These are phyloP conservation scores for Panthera tigris DNA, from an alignment of 2,113 vertebrate genomes.

Conservation along the genomic window DNA sequence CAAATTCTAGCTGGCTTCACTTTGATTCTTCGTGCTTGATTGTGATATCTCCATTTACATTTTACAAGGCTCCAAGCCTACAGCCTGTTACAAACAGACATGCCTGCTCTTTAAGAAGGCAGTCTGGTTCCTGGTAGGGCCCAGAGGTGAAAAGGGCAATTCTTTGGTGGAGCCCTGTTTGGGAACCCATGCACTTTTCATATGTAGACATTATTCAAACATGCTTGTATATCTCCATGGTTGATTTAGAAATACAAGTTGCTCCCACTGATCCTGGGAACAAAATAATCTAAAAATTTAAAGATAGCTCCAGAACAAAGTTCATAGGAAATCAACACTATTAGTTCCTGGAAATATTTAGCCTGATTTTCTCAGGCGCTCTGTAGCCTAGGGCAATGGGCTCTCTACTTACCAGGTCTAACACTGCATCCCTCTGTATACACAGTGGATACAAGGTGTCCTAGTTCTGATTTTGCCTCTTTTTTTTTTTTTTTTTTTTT, in stretches of 20 bases:
- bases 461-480: not conserved
- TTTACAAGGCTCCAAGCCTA: not conserved
- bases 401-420: not conserved
- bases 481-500: too few species aligned
- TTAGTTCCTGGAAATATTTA: not conserved
- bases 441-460: not conserved
- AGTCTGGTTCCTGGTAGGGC: not conserved
- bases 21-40: not conserved
- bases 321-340: constrained; percentile 39
- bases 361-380: not conserved
- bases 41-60: not conserved
- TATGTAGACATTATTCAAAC: not conserved
- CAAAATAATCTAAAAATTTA: constrained; percentile 50
- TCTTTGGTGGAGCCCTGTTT: not conserved
- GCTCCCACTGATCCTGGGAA: constrained; percentile 55
- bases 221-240: not conserved
- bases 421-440: not conserved
- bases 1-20: not conserved
- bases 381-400: not conserved
- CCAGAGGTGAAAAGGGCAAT: not conserved
- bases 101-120: not conserved
- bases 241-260: constrained; percentile 39
- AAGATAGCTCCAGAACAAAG: not conserved
- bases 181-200: not conserved
- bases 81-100: not conserved